Evolutionary conservation across 2,113 vertebrate genomes (phyloP), one percentile per base, ranked within the genome.

Genomic region (Corythornis vintsioides): DNA sequence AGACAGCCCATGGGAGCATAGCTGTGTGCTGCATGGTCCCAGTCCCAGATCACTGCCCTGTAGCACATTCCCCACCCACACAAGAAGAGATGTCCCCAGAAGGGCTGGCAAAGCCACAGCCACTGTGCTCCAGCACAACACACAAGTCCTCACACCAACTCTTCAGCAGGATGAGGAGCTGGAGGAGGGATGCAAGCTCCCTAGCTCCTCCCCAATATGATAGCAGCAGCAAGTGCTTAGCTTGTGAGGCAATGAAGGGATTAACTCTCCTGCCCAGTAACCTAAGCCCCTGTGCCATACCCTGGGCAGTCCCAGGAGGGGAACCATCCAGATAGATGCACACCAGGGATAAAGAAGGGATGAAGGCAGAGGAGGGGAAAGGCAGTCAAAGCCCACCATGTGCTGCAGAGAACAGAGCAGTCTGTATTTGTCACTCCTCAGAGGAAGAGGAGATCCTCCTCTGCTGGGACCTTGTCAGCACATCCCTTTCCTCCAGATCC

Each of bases 211-310:
- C 90, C 79, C 88, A 59, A 83, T 28, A 48, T 2, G 38, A 66
- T 0, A 75, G 63, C 57, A 84, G 80, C 59, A 89, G 69, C 59
- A 88, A 91, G 90, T 29, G 18, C 76, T 80, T 42, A 56, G 60
- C 83, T 83, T 15, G 71, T 40, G 69, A 83, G 63, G 78, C 71
- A 72, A 13, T 10, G 77, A 79, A 79, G 52, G 60, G 75, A 89
- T 89, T 90, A 80, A 77, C 38, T 80, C 50, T 63, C 55, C 4
- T 6, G n/a, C 26, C 75, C 75, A 83, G 92, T 86, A 95, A 95
- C 64, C 31, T 5, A 79, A 94, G 33, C 17, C 43, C 31, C 28
- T 9, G 1, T 4, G 3, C 86, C 59, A 69, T 43, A 78, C 67
- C 45, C 50, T 45, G 53, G 43, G 35, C 70, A 72, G 86, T 19